phyloP scores from a whole-genome alignment of 2,797 vertebrate genomes.

The Crypturellus tataupa region DNA sequence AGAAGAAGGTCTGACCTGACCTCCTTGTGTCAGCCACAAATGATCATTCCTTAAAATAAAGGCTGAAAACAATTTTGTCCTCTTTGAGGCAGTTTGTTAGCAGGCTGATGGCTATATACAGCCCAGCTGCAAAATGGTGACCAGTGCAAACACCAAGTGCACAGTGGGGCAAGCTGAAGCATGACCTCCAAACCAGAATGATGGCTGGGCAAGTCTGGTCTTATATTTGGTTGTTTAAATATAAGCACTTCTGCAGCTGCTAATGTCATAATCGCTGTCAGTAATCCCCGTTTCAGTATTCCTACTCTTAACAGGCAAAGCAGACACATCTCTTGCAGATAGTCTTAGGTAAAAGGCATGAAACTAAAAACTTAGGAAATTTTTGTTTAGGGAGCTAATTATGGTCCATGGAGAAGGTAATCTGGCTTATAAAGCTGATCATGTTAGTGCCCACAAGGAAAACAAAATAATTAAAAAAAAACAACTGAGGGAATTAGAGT shows the following conservation, averaged over 20 bases:
- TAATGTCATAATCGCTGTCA: not conserved
- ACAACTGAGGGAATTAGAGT: constrained; percentile 30
- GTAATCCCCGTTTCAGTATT: not conserved
- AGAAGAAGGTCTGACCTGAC: not conserved
- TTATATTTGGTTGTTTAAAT: not conserved
- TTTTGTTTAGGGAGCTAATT: not conserved
- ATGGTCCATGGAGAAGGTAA: not conserved
- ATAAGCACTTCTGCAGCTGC: not conserved
- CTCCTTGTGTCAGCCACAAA: not conserved
- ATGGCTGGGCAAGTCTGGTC: not conserved
- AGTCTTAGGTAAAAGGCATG: not conserved
- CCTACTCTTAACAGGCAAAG: not conserved
- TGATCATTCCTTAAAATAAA: not conserved
- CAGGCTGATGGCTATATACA: not conserved
- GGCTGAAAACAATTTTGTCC: not conserved
- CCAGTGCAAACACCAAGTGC: accelerated
- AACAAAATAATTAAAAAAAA: not conserved
- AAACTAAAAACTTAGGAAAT: constrained; percentile 9
- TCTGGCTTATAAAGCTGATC: not conserved
- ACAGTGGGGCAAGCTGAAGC: not conserved
- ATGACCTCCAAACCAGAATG: not conserved
- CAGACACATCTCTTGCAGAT: not conserved
- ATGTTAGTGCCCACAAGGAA: not conserved
- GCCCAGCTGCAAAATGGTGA: not conserved
- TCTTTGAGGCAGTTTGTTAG: not conserved